Base-by-base conservation (phyloP, 2,888 invertebrate species). In the Andrena hattorfiana region DNA sequence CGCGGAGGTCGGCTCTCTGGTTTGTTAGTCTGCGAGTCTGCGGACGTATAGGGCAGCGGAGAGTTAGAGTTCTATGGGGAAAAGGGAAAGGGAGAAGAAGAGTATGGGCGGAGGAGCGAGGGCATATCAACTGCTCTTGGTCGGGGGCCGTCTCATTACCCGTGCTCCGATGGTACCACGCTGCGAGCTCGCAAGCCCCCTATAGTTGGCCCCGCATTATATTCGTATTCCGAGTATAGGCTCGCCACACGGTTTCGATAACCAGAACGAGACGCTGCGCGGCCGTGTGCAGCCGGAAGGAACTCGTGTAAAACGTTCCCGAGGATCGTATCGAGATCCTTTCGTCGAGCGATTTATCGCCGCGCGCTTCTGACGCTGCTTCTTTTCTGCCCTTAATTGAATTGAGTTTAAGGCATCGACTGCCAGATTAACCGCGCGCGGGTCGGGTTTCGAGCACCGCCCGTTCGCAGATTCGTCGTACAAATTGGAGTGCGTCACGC, bases 111-210 rank as follows among this genome's bases (percentile, higher is more conserved):
- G 28, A 66, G 30, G 66, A 87, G 89, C 86, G 83, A 85, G 85
- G 87, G 89, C 84, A 88, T 91, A 92, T 92, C 92, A 89, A 91
- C 90, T 92, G 88, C 92, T 92, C 93, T 93, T 94, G 92, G 94
- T 93, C 94, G 94, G 93, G 93, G 93, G 93, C 93, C 93, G 93
- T 92, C 93, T 94, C 94, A 94, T 94, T 94, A 94, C 92, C 92
- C 90, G 92, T 88, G 90, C 89, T 90, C 91, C 89, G 90, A 89
- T 86, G 93, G 92, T 93, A 91, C 92, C 94, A 93, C 90, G 94
- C 94, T 93, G 94, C 82, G 92, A 73, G 90, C 90, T 90, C 90
- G 91, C 91, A 88, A 91, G 86, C 90, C 91, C 88, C 89, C 90
- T 85, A 84, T 87, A 89, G 81, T 81, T 83, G 78, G 73, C 63